Conservation (phyloP, 1,140 invertebrate species). For the Drosophila saltans region DNA sequence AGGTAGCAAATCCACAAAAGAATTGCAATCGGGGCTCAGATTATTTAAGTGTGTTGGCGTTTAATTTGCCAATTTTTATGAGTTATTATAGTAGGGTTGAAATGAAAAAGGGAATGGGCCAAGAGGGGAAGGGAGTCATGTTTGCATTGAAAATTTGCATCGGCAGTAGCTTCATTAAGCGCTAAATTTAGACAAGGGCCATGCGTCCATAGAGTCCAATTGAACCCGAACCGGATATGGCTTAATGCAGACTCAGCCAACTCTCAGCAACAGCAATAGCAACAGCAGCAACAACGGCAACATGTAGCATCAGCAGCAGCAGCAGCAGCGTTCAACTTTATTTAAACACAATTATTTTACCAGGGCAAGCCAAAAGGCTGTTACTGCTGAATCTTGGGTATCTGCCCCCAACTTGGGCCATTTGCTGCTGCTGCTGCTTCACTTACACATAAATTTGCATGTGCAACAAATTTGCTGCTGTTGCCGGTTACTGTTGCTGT, state of each 20-base stretch:
- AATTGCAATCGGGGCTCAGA: conserved; percentile 65
- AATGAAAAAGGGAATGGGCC: background rate
- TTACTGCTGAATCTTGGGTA: conserved; percentile 27
- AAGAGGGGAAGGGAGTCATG: conserved; percentile 38
- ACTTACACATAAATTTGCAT: conserved; percentile 82
- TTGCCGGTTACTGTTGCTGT: conserved; percentile 34
- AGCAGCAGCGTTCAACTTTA: conserved; percentile 63
- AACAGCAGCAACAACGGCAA: background rate
- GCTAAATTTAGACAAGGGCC: conserved; percentile 75
- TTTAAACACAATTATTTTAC: conserved; percentile 81
- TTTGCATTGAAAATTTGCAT: conserved; percentile 63
- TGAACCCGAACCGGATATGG: conserved; percentile 67
- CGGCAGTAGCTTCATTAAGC: conserved; percentile 73
- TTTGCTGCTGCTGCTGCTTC: conserved; percentile 51
- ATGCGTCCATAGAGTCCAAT: conserved; percentile 57
- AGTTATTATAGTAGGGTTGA: conserved; percentile 55
- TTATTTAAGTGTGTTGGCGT: conserved; percentile 78
- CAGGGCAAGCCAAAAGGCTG: conserved; percentile 39
- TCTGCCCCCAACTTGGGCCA: conserved; percentile 42
- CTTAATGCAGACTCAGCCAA: conserved; percentile 67
- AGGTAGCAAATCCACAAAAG: conserved; percentile 30
- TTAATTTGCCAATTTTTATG: conserved; percentile 82
- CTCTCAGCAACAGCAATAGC: conserved; percentile 41
- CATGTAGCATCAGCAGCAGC: conserved; percentile 25
- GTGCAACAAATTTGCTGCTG: conserved; percentile 79